Evolutionary conservation across 2,797 vertebrate genomes (phyloP).

Genomic region (Streptopelia turtur): DNA sequence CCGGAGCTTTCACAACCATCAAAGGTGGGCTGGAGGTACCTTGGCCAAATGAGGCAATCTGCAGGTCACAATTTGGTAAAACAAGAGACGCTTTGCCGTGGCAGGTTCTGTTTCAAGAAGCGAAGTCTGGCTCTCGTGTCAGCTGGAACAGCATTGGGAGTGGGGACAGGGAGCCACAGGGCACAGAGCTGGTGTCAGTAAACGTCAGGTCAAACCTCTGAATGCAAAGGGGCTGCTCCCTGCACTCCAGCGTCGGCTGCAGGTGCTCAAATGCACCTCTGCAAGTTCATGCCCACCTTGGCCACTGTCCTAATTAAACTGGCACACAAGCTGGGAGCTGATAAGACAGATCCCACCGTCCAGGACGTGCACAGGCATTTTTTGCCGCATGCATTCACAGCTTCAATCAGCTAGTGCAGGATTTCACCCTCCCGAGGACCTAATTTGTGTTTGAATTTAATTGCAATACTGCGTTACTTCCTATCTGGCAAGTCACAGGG

Average conservation of each 20-base stretch:
- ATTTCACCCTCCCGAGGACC: background rate
- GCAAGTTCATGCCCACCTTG: conserved; percentile 27
- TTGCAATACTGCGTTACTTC: background rate
- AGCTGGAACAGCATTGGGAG: accelerated
- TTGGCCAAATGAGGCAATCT: background rate
- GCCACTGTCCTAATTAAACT: conserved; percentile 52
- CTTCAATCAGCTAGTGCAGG: background rate
- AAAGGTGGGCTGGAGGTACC: background rate
- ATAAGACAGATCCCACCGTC: background rate
- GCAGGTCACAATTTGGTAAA: background rate
- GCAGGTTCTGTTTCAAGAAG: background rate
- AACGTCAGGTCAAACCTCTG: conserved; percentile 15
- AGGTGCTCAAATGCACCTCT: background rate
- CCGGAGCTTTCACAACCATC: background rate
- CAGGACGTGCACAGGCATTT: background rate
- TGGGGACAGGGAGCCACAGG: background rate
- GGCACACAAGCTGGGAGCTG: background rate
- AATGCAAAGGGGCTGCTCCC: background rate
- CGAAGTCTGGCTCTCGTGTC: background rate
- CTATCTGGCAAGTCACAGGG: background rate
- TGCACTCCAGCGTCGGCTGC: background rate
- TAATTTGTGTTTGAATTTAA: background rate
- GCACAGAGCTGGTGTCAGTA: background rate
- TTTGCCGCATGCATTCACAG: background rate
- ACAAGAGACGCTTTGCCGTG: background rate